Base-by-base conservation (phyloP, 2,888 invertebrate genomes). In the Drosophila recens region DNA sequence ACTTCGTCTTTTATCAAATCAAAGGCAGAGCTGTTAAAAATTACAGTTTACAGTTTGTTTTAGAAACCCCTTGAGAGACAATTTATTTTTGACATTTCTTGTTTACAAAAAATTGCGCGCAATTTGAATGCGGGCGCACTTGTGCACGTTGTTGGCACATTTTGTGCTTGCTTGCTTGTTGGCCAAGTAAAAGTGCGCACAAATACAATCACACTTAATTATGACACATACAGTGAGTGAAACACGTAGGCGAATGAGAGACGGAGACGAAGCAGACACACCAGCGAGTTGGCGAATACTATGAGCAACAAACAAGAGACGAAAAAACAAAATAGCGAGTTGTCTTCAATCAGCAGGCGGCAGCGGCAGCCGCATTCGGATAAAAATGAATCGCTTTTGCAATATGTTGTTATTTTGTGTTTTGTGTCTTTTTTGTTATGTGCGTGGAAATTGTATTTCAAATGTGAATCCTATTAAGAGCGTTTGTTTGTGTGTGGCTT, bases 201-300 rank as follows among this genome's bases (percentile, higher is more conserved):
- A 72, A n/a, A 53, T 27, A 68, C 64, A 72, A 5, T 33, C 49
- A 45, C 45, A 45, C 13, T 13, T 13, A 51, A 34, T 51, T 36
- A 51, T 51, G 34, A 51, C 61, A 70, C 58, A 65, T 63, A 63
- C 38, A 57, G 74, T 48, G 70, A 66, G 70, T 67, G 63, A 79
- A 76, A 79, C 76, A 76, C 76, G 76, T 75, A 74, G 75, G 66
- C 75, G 70, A 66, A 63, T 59, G 79, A 66, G 70, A 70, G 76
- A 43, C n/a, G 8, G 70, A 70, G 76, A 43, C n/a, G 8, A n/a
- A 38, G 36, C 23, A 73, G 51, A 68, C 65, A 53, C 45, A 56
- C 45, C 45, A 80, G 45, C 80, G 77, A 77, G 75, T 46, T 67
- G 59, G 66, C 62, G 59, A 79, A 70, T 74, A 67, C 38, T 68